Evolutionary conservation across 2,797 vertebrate genomes (phyloP).

Genomic region (Diglossa cyanea): DNA sequence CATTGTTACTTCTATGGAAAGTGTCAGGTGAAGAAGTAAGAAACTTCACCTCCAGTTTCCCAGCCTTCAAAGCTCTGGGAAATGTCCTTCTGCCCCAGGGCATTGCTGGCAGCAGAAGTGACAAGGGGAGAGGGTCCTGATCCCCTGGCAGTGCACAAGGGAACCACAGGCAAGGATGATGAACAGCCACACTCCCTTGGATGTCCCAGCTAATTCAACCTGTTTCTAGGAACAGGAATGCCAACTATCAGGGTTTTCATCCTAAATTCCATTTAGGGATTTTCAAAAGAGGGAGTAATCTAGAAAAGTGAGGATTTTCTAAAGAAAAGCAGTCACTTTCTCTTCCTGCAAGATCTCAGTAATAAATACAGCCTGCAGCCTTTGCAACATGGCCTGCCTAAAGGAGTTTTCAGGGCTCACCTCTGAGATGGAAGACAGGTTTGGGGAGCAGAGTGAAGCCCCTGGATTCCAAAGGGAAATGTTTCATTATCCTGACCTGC

Average conservation of each 20-base stretch:
- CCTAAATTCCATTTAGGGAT: neutral
- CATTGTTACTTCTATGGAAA: neutral
- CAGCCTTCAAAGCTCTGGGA: neutral
- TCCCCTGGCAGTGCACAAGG: rapidly evolving
- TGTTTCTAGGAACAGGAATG: neutral
- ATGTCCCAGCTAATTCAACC: neutral
- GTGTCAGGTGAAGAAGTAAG: neutral
- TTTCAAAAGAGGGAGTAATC: rapidly evolving
- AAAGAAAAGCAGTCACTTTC: neutral
- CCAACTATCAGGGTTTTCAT: neutral
- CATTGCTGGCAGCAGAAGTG: neutral
- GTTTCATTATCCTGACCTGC: neutral
- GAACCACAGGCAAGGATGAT: rapidly evolving
- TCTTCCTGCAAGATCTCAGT: neutral
- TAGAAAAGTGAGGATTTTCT: neutral
- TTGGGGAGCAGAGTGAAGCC: neutral
- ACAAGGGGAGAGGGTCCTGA: neutral
- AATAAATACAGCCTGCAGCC: neutral
- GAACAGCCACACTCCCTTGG: neutral
- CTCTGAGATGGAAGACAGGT: neutral
- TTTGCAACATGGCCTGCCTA: neutral
- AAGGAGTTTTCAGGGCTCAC: neutral
- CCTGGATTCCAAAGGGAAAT: neutral
- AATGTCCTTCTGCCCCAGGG: neutral
- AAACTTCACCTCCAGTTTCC: neutral